Evolutionary conservation across 92 coral and sea anemone species (phyloP).

Genomic region (Palythoa grandiflora): DNA sequence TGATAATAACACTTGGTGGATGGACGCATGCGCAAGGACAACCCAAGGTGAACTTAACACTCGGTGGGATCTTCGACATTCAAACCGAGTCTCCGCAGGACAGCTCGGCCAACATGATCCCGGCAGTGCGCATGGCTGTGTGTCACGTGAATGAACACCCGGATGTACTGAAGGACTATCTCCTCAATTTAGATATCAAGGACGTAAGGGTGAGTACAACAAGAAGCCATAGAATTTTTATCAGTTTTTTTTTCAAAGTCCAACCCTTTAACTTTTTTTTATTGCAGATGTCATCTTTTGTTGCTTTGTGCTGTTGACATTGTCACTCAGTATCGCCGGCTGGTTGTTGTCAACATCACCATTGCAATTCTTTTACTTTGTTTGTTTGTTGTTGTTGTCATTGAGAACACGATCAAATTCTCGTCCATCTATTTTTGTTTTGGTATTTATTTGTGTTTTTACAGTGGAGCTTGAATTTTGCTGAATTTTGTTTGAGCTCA

Average conservation of each 20-base stretch:
- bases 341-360: too few relatives aligned
- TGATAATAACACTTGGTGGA: neutral
- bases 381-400: too few relatives aligned
- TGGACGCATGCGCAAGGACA: neutral
- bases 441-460: too few relatives aligned
- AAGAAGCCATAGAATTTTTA: neutral
- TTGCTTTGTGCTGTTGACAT: too few relatives aligned
- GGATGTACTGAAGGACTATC: conserved; percentile 59
- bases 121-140: conserved; percentile 78
- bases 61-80: conserved; percentile 81
- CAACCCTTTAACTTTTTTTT: too few relatives aligned
- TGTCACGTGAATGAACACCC: conserved; percentile 72
- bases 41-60: conserved; percentile 58
- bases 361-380: too few relatives aligned
- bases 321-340: too few relatives aligned
- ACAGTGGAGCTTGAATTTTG: too few relatives aligned
- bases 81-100: conserved; percentile 56
- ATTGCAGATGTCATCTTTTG: too few relatives aligned
- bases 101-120: conserved; percentile 81
- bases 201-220: conserved; percentile 71
- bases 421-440: too few relatives aligned
- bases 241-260: neutral
- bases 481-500: too few relatives aligned
- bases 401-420: too few relatives aligned
- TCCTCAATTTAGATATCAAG: conserved; percentile 66